Percentiles rank a stretch among this genome's conserved stretches.
These are phyloP conservation scores for Garrulus glandarius DNA, from an alignment of 2,797 vertebrate species.

Conservation along the genomic window DNA sequence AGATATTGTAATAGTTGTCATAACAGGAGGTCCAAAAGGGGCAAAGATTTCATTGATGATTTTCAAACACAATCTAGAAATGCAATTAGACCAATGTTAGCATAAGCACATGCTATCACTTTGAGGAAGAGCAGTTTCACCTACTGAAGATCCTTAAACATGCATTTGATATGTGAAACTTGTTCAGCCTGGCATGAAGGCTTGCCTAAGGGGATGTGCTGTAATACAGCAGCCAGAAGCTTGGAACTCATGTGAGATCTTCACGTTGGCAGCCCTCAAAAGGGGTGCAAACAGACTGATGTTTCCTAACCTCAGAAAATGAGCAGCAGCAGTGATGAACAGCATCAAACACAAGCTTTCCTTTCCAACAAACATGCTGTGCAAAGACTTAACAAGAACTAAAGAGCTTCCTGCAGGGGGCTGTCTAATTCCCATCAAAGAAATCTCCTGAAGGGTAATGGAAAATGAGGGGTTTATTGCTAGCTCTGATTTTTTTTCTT, in stretches of 20 bases:
- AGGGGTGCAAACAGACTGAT: not conserved
- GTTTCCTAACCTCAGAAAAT: constrained; percentile 64
- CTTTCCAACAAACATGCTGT: constrained; percentile 56
- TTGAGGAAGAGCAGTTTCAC: not conserved
- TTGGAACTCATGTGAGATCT: constrained; percentile 1
- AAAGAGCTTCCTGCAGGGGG: constrained; percentile 73
- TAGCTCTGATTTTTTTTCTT: not conserved
- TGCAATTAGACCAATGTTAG: not conserved
- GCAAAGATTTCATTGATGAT: not conserved
- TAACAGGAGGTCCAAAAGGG: not conserved
- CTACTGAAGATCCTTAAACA: not conserved
- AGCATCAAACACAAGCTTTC: constrained; percentile 65
- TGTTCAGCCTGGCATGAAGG: not conserved
- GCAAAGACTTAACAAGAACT: constrained; percentile 61
- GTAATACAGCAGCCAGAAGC: not conserved
- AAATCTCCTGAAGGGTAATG: constrained; percentile 49
- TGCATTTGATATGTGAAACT: not conserved
- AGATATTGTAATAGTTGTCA: not conserved
- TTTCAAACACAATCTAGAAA: not conserved
- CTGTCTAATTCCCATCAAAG: constrained; percentile 76
- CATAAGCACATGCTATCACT: not conserved
- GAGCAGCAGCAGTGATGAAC: constrained; percentile 48
- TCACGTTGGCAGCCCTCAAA: not conserved
- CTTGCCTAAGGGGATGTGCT: constrained; percentile 2
- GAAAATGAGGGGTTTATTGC: constrained; percentile 62